Conservation (phyloP, 1,140 invertebrate genomes). For the Drosophila melanogaster region Release_6_plus_ISO1_MT NC_004354.4:4808501-4809000, state of each 20-base stretch:
- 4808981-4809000: not conserved
- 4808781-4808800: constrained; percentile 10
- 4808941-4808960: not conserved
- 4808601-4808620: constrained; percentile 80
- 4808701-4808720: not conserved
- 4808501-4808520: constrained; percentile 78
- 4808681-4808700: not conserved
- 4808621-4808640: constrained; percentile 72
- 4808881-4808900: too few species aligned
- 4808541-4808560: constrained; percentile 33
- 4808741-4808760: constrained; percentile 49
- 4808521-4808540: constrained; percentile 74
- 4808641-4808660: constrained; percentile 36
- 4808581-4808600: constrained; percentile 7
- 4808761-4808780: constrained; percentile 38
- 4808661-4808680: constrained; percentile 33
- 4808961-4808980: not conserved
- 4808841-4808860: not conserved
- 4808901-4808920: too few species aligned
- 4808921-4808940: too few species aligned
- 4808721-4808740: constrained; percentile 14
- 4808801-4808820: constrained; percentile 6
- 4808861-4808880: not conserved
- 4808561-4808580: constrained; percentile 20
- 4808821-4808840: constrained; percentile 6